Evolutionary conservation across 2,113 vertebrate genomes (phyloP).

Genomic region (Copsychus sechellarum): DNA sequence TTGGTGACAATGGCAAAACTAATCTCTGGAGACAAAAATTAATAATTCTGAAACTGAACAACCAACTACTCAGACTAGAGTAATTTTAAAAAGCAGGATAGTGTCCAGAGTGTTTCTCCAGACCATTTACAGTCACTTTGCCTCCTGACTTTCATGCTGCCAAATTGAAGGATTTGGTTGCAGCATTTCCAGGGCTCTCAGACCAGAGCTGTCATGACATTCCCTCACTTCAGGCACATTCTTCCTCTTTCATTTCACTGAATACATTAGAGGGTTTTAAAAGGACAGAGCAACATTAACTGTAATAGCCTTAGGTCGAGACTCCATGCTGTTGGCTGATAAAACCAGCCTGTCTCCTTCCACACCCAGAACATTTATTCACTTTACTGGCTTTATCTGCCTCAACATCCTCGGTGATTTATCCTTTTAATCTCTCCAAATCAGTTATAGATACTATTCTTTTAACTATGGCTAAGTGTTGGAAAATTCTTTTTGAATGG

Average conservation of each 20-base stretch:
- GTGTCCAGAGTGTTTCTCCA: neutral
- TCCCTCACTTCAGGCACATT: constrained; percentile 34
- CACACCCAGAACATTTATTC: constrained; percentile 45
- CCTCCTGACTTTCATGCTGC: neutral
- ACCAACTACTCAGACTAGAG: neutral
- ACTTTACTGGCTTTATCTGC: constrained; percentile 45
- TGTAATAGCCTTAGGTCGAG: constrained; percentile 44
- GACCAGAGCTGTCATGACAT: neutral
- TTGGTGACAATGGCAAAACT: neutral
- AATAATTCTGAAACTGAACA: neutral
- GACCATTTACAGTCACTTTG: neutral
- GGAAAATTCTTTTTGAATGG: constrained; percentile 48
- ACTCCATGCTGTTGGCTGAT: constrained; percentile 45
- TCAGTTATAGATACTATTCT: constrained; percentile 48
- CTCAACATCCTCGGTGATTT: neutral
- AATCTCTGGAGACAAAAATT: neutral
- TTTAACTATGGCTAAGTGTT: constrained; percentile 34
- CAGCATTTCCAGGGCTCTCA: neutral
- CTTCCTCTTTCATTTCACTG: constrained; percentile 34
- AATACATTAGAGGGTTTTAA: constrained; percentile 35
- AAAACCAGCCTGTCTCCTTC: constrained; percentile 55
- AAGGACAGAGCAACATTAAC: constrained; percentile 39
- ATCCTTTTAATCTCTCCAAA: constrained; percentile 52
- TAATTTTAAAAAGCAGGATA: neutral
- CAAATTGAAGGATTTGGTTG: constrained; percentile 3